phyloP scores from a whole-genome alignment of 2,888 invertebrate species.

The Monopis laevigella region DNA sequence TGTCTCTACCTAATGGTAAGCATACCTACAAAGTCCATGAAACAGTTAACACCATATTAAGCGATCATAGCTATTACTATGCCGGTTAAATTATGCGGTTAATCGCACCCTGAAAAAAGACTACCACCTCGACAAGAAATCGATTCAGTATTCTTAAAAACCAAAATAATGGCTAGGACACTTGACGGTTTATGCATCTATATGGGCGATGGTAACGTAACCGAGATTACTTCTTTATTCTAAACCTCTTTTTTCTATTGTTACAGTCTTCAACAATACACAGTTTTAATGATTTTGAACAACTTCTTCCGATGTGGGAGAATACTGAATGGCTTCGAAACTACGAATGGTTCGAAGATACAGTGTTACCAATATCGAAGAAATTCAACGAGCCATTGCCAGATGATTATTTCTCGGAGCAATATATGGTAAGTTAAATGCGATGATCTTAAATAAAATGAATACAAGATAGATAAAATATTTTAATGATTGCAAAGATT shows the following conservation, averaged over 20 bases:
- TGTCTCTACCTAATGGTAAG: no score
- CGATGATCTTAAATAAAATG: not conserved
- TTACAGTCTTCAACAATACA: constrained; percentile 45
- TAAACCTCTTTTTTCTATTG: constrained; percentile 30
- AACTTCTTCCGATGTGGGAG: constrained; percentile 31
- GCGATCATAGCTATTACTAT: no score
- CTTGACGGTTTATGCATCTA: no score
- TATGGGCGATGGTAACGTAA: no score
- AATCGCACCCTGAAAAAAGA: no score
- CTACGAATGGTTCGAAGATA: constrained; percentile 35
- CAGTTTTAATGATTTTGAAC: constrained; percentile 33
- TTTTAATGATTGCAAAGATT: constrained; percentile 24
- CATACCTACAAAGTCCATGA: no score
- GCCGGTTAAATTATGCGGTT: no score
- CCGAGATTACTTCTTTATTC: no score
- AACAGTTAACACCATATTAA: no score
- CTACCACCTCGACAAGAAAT: no score
- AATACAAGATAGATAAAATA: constrained; percentile 5
- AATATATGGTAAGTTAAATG: constrained; percentile 36
- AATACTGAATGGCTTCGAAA: constrained; percentile 40
- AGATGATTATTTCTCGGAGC: constrained; percentile 29
- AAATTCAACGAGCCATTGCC: constrained; percentile 30
- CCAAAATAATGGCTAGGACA: no score
- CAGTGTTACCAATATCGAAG: constrained; percentile 42
- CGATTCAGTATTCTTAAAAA: no score